Percentiles rank a stretch among this genome's conserved stretches.
Conservation (phyloP, 1,140 invertebrate species). For the Drosophila subpulchrella region DNA sequence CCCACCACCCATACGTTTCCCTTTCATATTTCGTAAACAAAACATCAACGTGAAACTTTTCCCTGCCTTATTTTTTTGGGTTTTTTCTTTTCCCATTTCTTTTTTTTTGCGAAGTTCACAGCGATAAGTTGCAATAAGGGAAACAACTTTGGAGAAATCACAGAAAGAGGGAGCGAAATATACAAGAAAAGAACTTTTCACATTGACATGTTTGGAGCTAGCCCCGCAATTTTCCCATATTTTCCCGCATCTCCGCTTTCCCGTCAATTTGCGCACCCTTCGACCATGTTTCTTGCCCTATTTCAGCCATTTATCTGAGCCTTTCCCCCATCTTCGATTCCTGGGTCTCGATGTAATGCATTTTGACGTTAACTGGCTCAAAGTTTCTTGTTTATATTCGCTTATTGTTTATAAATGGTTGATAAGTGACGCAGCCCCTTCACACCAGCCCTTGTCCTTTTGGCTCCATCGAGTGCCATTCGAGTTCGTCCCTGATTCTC, state of each 20-base stretch:
- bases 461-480: slow-evolving; percentile 28
- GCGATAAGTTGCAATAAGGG: slow-evolving; percentile 49
- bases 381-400: slow-evolving; percentile 81
- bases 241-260: slow-evolving; percentile 7
- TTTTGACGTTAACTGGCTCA: slow-evolving; percentile 61
- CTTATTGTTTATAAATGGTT: slow-evolving; percentile 82
- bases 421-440: slow-evolving; percentile 66
- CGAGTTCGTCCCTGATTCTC: slow-evolving; percentile 25
- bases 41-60: slow-evolving; percentile 72
- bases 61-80: not conserved
- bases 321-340: slow-evolving; percentile 12
- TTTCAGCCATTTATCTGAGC: slow-evolving; percentile 74
- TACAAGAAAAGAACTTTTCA: slow-evolving; percentile 68
- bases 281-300: slow-evolving; percentile 71
- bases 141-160: slow-evolving; percentile 53
- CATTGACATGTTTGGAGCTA: slow-evolving; percentile 72
- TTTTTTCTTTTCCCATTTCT: not conserved
- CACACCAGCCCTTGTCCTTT: slow-evolving; percentile 10
- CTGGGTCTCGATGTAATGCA: slow-evolving; percentile 68
- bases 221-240: slow-evolving; percentile 22
- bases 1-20: slow-evolving; percentile 57
- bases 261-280: slow-evolving; percentile 61
- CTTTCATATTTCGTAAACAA: slow-evolving; percentile 76
- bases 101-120: slow-evolving; percentile 1
- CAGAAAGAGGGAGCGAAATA: slow-evolving; percentile 38